A percentile compares a stretch with the other conserved stretches of the same genome.
Evolutionary conservation across 2,888 invertebrate species (phyloP).

Genomic region (Emmelina monodactyla): DNA sequence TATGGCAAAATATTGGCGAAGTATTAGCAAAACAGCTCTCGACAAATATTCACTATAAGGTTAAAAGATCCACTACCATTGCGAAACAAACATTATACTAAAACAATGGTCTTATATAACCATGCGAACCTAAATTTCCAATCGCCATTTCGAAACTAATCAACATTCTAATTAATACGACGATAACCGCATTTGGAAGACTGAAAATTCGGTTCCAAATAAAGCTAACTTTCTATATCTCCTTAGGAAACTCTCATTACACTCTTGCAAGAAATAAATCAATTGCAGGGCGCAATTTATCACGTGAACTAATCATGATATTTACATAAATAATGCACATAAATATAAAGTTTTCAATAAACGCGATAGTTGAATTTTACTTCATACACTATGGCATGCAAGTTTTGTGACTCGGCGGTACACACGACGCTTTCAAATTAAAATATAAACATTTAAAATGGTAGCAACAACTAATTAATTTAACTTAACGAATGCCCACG

Average conservation of each 20-base stretch:
- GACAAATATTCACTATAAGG: constrained; percentile 43
- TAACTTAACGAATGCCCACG: neutral
- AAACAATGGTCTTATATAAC: constrained; percentile 29
- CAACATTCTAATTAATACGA: neutral
- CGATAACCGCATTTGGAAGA: neutral
- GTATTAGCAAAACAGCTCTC: constrained; percentile 36
- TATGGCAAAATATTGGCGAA: constrained; percentile 65
- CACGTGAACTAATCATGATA: constrained; percentile 29
- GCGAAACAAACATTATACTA: constrained; percentile 30
- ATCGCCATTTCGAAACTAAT: neutral
- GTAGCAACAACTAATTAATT: neutral
- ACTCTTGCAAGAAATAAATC: neutral
- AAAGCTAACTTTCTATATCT: neutral
- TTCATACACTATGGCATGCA: constrained; percentile 53
- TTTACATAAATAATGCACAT: constrained; percentile 50
- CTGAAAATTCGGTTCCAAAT: constrained; percentile 1
- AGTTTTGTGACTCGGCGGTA: constrained; percentile 51
- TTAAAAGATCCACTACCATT: constrained; percentile 35
- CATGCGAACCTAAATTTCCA: constrained; percentile 1
- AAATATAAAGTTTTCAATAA: constrained; percentile 27
- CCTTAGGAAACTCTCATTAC: neutral
- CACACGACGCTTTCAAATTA: constrained; percentile 4
- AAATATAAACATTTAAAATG: neutral
- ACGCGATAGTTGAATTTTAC: no score
- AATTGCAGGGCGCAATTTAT: neutral